Evolutionary conservation across 2,113 vertebrate genomes (phyloP).

Genomic region (Struthio camelus): DNA sequence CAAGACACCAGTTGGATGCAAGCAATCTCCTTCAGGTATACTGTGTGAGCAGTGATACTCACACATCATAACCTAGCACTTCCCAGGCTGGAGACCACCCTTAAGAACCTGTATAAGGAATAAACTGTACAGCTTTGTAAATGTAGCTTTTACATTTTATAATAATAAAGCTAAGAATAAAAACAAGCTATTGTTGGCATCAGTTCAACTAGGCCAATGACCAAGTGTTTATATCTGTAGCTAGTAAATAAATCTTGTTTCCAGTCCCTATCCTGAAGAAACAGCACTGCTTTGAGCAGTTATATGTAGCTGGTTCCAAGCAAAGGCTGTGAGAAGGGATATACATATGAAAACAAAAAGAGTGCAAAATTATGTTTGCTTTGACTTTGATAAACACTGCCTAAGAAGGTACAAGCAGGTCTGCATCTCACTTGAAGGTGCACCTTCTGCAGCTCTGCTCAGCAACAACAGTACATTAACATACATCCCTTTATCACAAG

Average conservation of each 20-base stretch:
- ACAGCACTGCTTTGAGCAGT: background rate
- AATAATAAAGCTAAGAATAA: background rate
- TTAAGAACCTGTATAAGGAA: background rate
- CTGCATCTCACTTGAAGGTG: background rate
- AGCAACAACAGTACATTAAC: background rate
- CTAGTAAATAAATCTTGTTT: background rate
- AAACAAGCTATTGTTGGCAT: background rate
- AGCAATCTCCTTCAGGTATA: background rate
- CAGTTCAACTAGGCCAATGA: background rate
- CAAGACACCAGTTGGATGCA: background rate
- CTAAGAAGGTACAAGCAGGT: background rate
- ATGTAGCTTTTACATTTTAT: background rate
- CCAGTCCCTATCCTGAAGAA: background rate
- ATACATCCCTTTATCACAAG: accelerated
- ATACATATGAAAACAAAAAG: accelerated
- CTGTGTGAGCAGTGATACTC: background rate
- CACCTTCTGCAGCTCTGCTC: background rate
- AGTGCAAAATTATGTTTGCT: background rate
- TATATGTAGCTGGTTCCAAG: no score
- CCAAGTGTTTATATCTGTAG: accelerated
- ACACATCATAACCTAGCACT: accelerated
- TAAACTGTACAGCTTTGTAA: background rate
- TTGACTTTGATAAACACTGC: accelerated
- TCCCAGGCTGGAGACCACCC: background rate
- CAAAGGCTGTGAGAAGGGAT: background rate